A percentile compares a stretch with the other conserved stretches of the same genome.
Conservation (phyloP, 30 jellyfish, hydroid and myxozoan genomes). For the Turritopsis rubra region DNA sequence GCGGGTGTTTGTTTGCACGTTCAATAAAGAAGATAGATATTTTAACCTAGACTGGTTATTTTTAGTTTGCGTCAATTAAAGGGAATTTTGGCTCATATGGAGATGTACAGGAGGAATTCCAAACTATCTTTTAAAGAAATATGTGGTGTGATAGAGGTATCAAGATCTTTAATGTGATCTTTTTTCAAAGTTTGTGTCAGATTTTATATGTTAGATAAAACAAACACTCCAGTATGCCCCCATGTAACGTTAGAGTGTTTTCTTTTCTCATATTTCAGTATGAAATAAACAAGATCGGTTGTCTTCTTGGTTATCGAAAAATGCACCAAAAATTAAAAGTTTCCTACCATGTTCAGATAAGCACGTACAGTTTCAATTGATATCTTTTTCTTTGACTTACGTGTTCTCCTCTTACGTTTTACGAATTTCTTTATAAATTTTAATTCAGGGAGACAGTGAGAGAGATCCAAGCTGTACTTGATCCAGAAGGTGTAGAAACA, state of each 20-base stretch:
- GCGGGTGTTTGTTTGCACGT: too few species aligned
- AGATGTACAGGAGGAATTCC: background rate
- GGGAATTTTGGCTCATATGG: background rate
- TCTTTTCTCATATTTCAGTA: background rate
- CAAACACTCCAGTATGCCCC: background rate
- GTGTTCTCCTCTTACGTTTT: background rate
- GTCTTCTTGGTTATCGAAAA: background rate
- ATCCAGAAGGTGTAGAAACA: conserved; percentile 5
- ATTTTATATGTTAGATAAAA: background rate
- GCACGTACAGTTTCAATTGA: background rate
- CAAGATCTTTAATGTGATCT: background rate
- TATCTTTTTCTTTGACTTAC: background rate
- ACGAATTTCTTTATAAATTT: background rate
- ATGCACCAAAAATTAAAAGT: background rate
- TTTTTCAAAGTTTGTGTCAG: background rate
- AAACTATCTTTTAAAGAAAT: background rate
- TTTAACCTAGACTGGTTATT: background rate
- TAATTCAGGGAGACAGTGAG: conserved; percentile 3
- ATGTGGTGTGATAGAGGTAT: conserved; percentile 1
- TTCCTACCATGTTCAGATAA: background rate
- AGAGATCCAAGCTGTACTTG: background rate
- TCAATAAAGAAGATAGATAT: background rate
- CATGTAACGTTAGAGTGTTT: too few species aligned
- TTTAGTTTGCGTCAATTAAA: conserved; percentile 9
- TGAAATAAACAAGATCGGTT: background rate